Evolutionary conservation across 2,113 vertebrate species (phyloP), one percentile per base, ranked within the genome.

Genomic region (Ceyx melanurus): DNA sequence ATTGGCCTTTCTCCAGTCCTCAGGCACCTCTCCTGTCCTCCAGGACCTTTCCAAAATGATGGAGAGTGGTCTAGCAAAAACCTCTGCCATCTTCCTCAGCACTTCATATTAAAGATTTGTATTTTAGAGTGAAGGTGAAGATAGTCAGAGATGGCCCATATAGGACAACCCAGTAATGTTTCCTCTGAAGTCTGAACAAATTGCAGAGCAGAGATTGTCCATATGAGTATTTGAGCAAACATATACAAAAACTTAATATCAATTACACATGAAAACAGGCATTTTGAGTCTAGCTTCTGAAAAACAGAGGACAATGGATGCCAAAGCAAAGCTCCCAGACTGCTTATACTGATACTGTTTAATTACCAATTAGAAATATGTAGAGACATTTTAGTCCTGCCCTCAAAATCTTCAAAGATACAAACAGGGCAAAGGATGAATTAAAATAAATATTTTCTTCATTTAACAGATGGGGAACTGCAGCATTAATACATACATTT

Each of bases 131-230:
- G 14, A 74, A 19, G 5, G 6, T 51, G 11, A 76, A 73, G 48
- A 23, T 9, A 53, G 42, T 7, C 61, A 13, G 33, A 71, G 20
- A 54, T 37, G 6, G 8, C 1, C 18, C 2, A 11, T 23, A 20
- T 8, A 5, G 42, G 10, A 77, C 3, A 66, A 65, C 15, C 18
- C 3, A 0, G 20, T 4, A 6, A 10, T 26, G 10, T 40, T 25
- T 73, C 7, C 10, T 81, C 45, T 77, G 25, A 70, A 72, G 74
- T 79, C 31, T 25, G 26, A 72, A 73, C 42, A 31, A 86, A 74
- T 11, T 1, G 1, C n/a, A 70, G 6, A 65, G n/a, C 20, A 75
- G 28, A 45, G n/a, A 1, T 4, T 79, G 31, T 19, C 9, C 29
- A 42, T 9, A 6, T 26, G 25, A 57, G 13, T 62, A 50, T 80